These are phyloP conservation scores for Acanthaster planci DNA, from an alignment of 35 echinoderm and acorn worm genomes.

Conservation along the genomic window DNA sequence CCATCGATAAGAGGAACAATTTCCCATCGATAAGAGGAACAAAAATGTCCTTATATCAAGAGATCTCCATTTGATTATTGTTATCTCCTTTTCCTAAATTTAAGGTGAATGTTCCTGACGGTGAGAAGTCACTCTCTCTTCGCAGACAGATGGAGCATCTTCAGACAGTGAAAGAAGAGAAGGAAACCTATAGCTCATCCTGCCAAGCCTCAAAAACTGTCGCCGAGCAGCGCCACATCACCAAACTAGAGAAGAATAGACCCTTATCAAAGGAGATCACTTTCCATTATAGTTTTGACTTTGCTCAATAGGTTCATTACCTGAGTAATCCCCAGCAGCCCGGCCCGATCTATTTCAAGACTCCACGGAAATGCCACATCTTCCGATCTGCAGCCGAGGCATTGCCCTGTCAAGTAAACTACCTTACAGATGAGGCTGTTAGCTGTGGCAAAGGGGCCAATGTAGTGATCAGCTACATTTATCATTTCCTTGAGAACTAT, in stretches of 20 bases:
- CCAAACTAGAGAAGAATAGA: neutral
- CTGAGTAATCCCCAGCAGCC: slow-evolving; percentile 61
- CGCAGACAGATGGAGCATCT: slow-evolving; percentile 16
- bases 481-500: slow-evolving; percentile 42
- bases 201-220: neutral
- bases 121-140: slow-evolving; percentile 2
- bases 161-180: neutral
- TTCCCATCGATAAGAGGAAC: too few species aligned
- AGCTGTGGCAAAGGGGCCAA: slow-evolving; percentile 32
- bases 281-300: slow-evolving; percentile 76
- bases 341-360: slow-evolving; percentile 67
- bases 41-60: too few species aligned
- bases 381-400: slow-evolving; percentile 52
- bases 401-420: slow-evolving; percentile 58
- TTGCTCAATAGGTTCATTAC: slow-evolving; percentile 70
- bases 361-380: slow-evolving; percentile 61
- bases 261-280: slow-evolving; percentile 25
- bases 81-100: too few species aligned
- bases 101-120: slow-evolving; percentile 18
- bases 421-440: slow-evolving; percentile 55
- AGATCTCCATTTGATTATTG: too few species aligned
- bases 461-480: slow-evolving; percentile 18
- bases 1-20: too few species aligned
- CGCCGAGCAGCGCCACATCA: neutral
- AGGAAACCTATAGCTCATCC: neutral